Evolutionary conservation across 2,888 invertebrate species (phyloP), one percentile per base, ranked within the genome.

Genomic region (Charanyca ferruginea): DNA sequence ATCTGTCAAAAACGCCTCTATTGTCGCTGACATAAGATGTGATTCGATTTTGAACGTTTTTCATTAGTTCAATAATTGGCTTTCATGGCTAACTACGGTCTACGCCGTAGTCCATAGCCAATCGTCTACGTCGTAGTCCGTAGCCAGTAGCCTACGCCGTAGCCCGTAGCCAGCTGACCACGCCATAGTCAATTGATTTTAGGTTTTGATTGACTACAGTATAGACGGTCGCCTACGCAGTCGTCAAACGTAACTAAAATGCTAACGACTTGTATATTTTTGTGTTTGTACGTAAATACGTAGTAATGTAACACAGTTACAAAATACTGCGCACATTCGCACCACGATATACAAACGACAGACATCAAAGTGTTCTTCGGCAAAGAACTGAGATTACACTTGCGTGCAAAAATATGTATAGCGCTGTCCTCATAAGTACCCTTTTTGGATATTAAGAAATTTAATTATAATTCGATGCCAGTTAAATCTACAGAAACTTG

Each of bases 291-390:
- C 32, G 11, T 57, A 41, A 28, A n/a, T 38, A 42, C 20, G 7
- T 53, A 49, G 18, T 59, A 64, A 58, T 41, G 66, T 66, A 59
- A 72, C 77, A 63, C 59, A 68, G 65, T 64, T 42, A 74, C 79
- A 74, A 65, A 66, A 71, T 71, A 74, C 58, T 63, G 65, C 59
- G 68, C 74, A 63, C 62, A 69, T 81, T 77, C 65, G 45, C 74
- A 73, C 80, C 81, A 58, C 78, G 68, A 73, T 68, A 77, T 66
- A 83, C 74, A 83, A 79, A 81, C 83, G 80, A 77, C 74, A 73
- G 69, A 83, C 82, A 84, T 85, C 84, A 85, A 85, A 85, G 85
- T 82, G 77, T 81, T 77, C 80, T 74, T 69, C 59, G 71, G 81
- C 55, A 81, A 77, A 77, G 82, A 76, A 79, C 66, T 74, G 59